Base-by-base conservation (phyloP, 2,797 vertebrate genomes). In the Sparus aurata region DNA sequence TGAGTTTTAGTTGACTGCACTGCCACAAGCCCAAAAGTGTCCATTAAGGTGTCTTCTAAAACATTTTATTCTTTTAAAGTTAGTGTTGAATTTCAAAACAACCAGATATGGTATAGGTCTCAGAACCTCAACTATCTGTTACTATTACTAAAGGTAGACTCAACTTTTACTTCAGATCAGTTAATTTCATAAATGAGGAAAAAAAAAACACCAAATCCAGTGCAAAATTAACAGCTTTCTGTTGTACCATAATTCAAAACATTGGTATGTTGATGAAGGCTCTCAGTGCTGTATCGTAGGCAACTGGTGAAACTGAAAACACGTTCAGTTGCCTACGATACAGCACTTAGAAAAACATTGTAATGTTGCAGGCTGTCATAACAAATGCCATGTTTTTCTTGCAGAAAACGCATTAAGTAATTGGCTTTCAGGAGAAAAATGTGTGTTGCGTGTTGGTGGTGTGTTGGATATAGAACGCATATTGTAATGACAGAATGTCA, bases 1-100 rank as follows among this genome's bases (percentile, higher is more conserved):
- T 25, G 12, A 52, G 49, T 62, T 61, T 68, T 68, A 60, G 60
- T 2, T 4, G 47, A 53, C 50, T 62, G 60, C 4, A 53, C 50
- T 27, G 12, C 23, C 17, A 47, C 49, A 34, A 55, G 41, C 38
- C 41, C 47, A 41, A 55, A 49, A 38, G 49, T 34, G 46, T 46
- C 13, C 67, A 11, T 55, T 13, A 45, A 15, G 58, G 47, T 27
- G 20, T 27, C 17, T 45, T 55, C 62, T 45, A 4, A 62, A 53
- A 63, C 58, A 9, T 23, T 10, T 17, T 8, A 41, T 65, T 30
- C 49, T 50, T 50, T 20, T 12, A 50, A 20, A 3, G 9, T 20
- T 12, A n/a, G 2, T 1, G 9, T 57, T 65, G 16, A 41, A 57
- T 13, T 59, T 59, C 49, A 34, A n/a, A 58, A 17, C 17, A 27